Percentiles rank a stretch among this genome's conserved stretches.
phyloP scores from a whole-genome alignment of 1,140 invertebrate genomes.

The Drosophila gunungcola region DNA sequence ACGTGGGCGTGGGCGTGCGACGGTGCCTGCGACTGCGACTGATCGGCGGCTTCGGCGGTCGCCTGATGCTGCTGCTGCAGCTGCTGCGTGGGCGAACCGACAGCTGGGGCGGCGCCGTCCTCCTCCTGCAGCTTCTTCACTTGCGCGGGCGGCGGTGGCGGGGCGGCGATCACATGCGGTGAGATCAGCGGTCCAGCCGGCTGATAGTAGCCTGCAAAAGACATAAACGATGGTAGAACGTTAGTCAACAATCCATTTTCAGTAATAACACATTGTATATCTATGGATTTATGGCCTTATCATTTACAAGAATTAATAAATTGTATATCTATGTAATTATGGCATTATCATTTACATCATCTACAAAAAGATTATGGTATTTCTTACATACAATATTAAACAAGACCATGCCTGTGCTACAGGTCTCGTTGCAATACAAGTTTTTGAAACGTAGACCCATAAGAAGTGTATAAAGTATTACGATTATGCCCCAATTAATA shows the following conservation, averaged over 20 bases:
- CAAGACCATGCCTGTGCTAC: not conserved
- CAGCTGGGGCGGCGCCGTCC: conserved; percentile 68
- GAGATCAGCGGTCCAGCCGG: conserved; percentile 94
- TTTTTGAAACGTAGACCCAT: not conserved
- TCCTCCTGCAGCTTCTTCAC: conserved; percentile 51
- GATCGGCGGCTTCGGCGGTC: conserved; percentile 20
- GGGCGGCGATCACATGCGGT: conserved; percentile 86
- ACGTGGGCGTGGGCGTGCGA: conserved; percentile 9
- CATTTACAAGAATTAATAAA: too few species aligned
- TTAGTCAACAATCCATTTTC: conserved; percentile 3
- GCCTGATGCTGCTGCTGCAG: conserved; percentile 51
- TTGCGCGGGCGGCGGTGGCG: conserved; percentile 83
- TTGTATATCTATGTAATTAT: too few species aligned
- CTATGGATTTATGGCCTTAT: too few species aligned
- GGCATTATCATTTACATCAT: not conserved
- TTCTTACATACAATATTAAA: too few species aligned
- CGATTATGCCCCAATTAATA: too few species aligned
- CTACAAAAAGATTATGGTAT: not conserved
- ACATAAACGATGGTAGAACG: conserved; percentile 24
- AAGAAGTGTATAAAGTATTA: too few species aligned
- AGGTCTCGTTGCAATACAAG: not conserved
- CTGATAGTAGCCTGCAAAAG: conserved; percentile 92
- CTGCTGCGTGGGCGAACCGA: conserved; percentile 42
- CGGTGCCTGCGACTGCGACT: conserved; percentile 24
- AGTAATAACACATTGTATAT: too few species aligned